These are phyloP conservation scores for Clarias fuscus DNA, from an alignment of 2,797 vertebrate species.

Conservation along the genomic window DNA sequence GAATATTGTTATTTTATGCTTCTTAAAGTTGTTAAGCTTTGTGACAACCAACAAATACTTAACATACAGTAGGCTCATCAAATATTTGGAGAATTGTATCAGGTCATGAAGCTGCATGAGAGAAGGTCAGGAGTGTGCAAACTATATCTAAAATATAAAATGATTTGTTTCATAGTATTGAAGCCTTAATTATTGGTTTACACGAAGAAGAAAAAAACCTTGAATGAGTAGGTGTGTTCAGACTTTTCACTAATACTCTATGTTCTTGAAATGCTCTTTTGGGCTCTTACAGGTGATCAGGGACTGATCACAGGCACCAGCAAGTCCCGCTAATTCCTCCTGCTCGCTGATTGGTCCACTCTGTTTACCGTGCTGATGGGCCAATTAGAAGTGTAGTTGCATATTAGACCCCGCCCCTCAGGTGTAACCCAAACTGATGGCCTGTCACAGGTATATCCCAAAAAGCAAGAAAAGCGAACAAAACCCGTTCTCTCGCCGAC, in stretches of 20 bases:
- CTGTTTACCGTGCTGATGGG: slow-evolving; percentile 11
- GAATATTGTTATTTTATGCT: too few relatives aligned
- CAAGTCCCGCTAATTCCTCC: slow-evolving; percentile 41
- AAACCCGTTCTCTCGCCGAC: slow-evolving; percentile 85
- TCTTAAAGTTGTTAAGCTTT: too few relatives aligned
- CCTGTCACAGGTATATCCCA: slow-evolving; percentile 81
- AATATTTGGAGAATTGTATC: too few relatives aligned
- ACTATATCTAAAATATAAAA: too few relatives aligned
- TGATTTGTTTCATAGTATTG: too few relatives aligned
- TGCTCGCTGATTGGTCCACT: slow-evolving; percentile 21
- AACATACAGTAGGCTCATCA: too few relatives aligned
- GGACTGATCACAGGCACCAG: slow-evolving; percentile 3
- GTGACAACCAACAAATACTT: too few relatives aligned
- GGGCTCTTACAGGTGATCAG: background rate
- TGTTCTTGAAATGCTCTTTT: background rate
- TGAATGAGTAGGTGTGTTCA: too few relatives aligned
- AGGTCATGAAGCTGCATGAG: too few relatives aligned
- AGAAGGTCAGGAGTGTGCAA: too few relatives aligned
- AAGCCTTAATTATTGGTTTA: too few relatives aligned
- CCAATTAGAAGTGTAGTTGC: slow-evolving; percentile 72
- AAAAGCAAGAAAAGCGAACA: slow-evolving; percentile 94
- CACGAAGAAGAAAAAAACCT: too few relatives aligned
- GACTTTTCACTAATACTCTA: background rate
- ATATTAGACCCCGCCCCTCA: slow-evolving; percentile 63
- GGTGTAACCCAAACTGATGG: slow-evolving; percentile 80